These are phyloP conservation scores for Paraescarpia echinospica DNA, from an alignment of 1,140 invertebrate genomes.

Conservation along the genomic window DNA sequence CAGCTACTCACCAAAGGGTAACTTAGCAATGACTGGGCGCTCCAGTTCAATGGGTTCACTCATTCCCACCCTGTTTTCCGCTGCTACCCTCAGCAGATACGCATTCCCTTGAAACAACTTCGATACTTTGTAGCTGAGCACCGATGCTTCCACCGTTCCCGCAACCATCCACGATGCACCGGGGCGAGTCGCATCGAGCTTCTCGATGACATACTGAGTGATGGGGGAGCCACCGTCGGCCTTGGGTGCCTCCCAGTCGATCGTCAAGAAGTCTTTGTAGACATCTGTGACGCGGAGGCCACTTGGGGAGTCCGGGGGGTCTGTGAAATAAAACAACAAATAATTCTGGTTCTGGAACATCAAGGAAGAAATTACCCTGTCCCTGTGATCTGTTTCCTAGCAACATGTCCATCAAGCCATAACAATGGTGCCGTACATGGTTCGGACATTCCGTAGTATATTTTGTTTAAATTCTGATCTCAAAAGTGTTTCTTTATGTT, in stretches of 20 bases:
- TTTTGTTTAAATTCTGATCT: too few relatives aligned
- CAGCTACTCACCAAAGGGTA: conserved; percentile 57
- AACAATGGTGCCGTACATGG: too few relatives aligned
- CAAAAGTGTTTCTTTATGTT: too few relatives aligned
- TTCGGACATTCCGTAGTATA: too few relatives aligned
- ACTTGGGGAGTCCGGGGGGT: conserved; percentile 31
- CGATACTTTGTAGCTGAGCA: conserved; percentile 64
- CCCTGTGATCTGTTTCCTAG: too few relatives aligned
- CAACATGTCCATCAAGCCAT: too few relatives aligned
- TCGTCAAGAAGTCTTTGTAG: conserved; percentile 59
- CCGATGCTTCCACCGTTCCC: conserved; percentile 42
- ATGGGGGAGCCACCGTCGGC: conserved; percentile 94
- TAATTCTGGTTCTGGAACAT: too few relatives aligned
- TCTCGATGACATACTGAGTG: conserved; percentile 50
- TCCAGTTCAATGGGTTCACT: conserved; percentile 75
- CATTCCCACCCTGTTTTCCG: conserved; percentile 82
- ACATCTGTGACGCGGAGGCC: conserved; percentile 26
- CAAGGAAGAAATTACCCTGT: too few relatives aligned
- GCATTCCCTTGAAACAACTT: conserved; percentile 80
- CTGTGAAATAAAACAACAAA: conserved; percentile 20
- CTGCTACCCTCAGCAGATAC: conserved; percentile 94
- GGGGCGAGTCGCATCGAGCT: conserved; percentile 22
- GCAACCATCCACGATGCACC: conserved; percentile 33
- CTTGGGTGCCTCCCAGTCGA: conserved; percentile 86
- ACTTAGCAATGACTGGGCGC: conserved; percentile 57